These are phyloP conservation scores for Dendrolimus pini DNA, from an alignment of 2,888 invertebrate genomes.

Conservation along the genomic window DNA sequence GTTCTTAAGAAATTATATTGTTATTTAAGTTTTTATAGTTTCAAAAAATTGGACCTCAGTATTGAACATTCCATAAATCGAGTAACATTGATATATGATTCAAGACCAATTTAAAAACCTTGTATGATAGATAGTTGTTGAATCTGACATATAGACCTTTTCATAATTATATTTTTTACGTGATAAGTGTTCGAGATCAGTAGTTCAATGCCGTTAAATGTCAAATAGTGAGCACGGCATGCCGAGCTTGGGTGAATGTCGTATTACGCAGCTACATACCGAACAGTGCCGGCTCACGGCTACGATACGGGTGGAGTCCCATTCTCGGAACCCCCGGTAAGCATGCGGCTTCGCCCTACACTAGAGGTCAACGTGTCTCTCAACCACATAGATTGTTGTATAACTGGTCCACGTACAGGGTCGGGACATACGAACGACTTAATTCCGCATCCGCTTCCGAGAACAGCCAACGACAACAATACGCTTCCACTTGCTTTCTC, in stretches of 20 bases:
- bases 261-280: constrained; percentile 15
- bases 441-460: constrained; percentile 69
- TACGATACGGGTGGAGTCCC: constrained; percentile 6
- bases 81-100: too few species aligned
- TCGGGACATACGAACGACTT: constrained; percentile 42
- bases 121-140: too few species aligned
- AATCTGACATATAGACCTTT: too few species aligned
- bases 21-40: too few species aligned
- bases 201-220: constrained; percentile 44
- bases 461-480: constrained; percentile 32
- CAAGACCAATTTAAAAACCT: too few species aligned
- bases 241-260: constrained; percentile 31
- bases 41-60: too few species aligned
- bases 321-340: background rate
- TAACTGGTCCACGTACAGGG: constrained; percentile 56
- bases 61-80: too few species aligned
- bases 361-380: constrained; percentile 54
- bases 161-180: constrained; percentile 11
- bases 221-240: constrained; percentile 31
- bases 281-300: constrained; percentile 16
- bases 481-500: constrained; percentile 1
- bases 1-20: too few species aligned
- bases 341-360: constrained; percentile 8
- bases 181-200: constrained; percentile 13
- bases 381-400: constrained; percentile 53